These are phyloP conservation scores for Salticus scenicus DNA, from an alignment of 2,888 invertebrate species.

Conservation along the genomic window DNA sequence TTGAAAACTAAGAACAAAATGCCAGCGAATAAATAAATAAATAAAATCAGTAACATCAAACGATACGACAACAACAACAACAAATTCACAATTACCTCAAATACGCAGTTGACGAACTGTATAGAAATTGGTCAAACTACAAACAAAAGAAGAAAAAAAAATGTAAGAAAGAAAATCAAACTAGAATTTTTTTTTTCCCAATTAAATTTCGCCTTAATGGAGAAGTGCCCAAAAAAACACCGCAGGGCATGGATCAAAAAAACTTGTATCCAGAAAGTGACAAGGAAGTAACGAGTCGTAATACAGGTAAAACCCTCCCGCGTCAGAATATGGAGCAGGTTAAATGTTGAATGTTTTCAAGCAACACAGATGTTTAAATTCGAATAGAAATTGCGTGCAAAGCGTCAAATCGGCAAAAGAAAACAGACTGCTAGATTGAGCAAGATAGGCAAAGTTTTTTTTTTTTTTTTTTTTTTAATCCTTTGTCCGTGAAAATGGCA, in stretches of 20 bases:
- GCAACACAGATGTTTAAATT: not conserved
- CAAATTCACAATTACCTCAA: no score
- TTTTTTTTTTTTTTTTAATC: no score
- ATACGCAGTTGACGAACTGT: not conserved
- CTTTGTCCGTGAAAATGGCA: no score
- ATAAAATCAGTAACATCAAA: not conserved
- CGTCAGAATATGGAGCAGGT: slow-evolving; percentile 48
- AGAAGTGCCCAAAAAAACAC: not conserved
- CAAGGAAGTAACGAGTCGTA: slow-evolving; percentile 26
- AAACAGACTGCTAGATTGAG: no score
- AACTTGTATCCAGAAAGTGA: slow-evolving; percentile 32
- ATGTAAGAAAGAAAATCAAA: not conserved
- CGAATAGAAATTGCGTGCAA: not conserved
- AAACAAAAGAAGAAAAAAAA: not conserved
- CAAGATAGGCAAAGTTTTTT: no score
- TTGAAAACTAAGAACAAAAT: no score
- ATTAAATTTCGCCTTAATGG: slow-evolving; percentile 3
- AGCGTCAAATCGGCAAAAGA: not conserved
- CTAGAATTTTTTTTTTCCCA: not conserved
- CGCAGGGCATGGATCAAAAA: not conserved
- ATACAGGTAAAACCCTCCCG: slow-evolving; percentile 12
- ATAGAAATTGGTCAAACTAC: not conserved
- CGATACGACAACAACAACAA: not conserved
- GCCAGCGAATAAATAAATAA: no score
- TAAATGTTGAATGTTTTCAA: slow-evolving; percentile 5